phyloP scores from a whole-genome alignment of 2,797 vertebrate genomes.

The Gallinago solitaria region DNA sequence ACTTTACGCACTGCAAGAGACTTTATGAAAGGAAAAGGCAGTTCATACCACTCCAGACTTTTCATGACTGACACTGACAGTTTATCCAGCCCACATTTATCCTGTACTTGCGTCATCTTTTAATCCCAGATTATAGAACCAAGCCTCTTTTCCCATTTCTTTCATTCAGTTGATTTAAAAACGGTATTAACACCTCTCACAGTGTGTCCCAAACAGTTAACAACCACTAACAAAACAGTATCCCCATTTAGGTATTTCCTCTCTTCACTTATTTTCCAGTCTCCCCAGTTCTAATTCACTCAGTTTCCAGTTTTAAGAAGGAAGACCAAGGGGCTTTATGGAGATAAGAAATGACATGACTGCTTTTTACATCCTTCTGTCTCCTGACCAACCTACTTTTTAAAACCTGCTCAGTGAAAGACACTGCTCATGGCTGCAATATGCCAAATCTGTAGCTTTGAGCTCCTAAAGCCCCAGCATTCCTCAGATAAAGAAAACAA shows the following conservation, averaged over 20 bases:
- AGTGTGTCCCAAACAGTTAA: not conserved
- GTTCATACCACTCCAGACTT: not conserved
- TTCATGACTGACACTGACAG: not conserved
- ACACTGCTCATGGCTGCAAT: not conserved
- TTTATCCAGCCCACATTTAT: not conserved
- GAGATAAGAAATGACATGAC: not conserved
- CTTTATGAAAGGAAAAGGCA: not conserved
- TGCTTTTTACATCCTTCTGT: not conserved
- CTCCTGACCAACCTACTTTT: not conserved
- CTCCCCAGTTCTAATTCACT: not conserved
- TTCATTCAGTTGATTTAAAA: not conserved
- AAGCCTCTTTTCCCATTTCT: not conserved
- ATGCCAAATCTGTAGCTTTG: not conserved
- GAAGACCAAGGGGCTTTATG: not conserved
- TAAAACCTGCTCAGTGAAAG: not conserved
- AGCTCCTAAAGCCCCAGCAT: not conserved
- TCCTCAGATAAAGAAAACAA: not conserved
- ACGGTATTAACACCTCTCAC: not conserved
- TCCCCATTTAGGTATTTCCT: not conserved
- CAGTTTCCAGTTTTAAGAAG: not conserved
- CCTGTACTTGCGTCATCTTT: not conserved
- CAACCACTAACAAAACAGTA: not conserved
- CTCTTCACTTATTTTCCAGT: not conserved
- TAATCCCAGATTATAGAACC: not conserved
- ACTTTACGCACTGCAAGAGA: not conserved